Conservation (phyloP, 1,140 invertebrate species). For the Armadillidium nasatum region DNA sequence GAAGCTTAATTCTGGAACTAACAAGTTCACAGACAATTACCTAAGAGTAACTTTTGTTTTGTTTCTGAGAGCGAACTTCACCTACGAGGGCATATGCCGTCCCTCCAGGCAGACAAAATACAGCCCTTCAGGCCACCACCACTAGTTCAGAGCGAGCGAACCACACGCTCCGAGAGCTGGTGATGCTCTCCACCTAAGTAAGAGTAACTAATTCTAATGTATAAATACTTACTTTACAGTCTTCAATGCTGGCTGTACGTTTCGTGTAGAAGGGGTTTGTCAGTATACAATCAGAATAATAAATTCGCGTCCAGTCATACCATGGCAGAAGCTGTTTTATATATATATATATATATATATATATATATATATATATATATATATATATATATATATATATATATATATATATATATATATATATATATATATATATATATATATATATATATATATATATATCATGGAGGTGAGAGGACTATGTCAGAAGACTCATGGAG, state of each 20-base stretch:
- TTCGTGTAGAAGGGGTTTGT: constrained; percentile 60
- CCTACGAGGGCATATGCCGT: too few species aligned
- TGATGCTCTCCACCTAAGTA: too few species aligned
- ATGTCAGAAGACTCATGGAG: too few species aligned
- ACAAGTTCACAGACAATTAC: not conserved
- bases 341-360: constrained; percentile 11
- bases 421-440: constrained; percentile 11
- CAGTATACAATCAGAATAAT: constrained; percentile 67
- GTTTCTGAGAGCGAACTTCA: too few species aligned
- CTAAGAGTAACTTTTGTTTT: too few species aligned
- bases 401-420: constrained; percentile 11
- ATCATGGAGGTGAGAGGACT: too few species aligned
- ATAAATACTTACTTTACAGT: constrained; percentile 56
- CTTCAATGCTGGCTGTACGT: constrained; percentile 53
- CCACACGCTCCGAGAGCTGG: too few species aligned
- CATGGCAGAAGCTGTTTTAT: constrained; percentile 58
- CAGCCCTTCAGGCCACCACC: too few species aligned
- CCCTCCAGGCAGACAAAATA: too few species aligned
- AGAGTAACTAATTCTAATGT: too few species aligned
- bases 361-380: constrained; percentile 13
- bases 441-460: not conserved
- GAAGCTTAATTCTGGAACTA: not conserved
- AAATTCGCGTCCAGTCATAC: constrained; percentile 75
- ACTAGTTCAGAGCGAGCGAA: too few species aligned
- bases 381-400: constrained; percentile 9